Evolutionary conservation across 2,888 invertebrate genomes (phyloP), one percentile per base, ranked within the genome.

Genomic region (Ophioninae sp.): DNA sequence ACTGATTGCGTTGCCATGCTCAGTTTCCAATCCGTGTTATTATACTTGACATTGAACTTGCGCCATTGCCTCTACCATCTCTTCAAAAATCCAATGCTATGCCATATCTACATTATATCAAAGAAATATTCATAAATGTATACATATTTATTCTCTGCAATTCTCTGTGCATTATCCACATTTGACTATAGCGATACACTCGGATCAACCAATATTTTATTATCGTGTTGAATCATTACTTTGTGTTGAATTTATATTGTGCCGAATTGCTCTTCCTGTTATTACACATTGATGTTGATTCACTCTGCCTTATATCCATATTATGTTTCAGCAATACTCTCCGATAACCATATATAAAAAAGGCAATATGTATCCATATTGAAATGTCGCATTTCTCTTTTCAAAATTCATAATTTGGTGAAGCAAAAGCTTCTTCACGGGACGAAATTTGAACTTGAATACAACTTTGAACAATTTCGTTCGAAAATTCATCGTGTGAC

Each of bases 111-210:
- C 3, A 39, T 72, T 39, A 5, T 57, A 59, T 50, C 13, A 23
- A 39, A 17, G 64, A 62, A 67, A 74, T 81, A 81, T 17, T 79
- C 78, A 69, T 3, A 69, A 8, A 30, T 74, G 6, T 69, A 57
- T 74, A 20, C n/a, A 57, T 37, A 62, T 56, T n/a, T 7, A 44
- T 21, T n/a, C n/a, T 5, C 65, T 44, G 59, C 76, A 65, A 80
- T 77, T 69, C 59, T 78, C 69, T 61, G n/a, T 59, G 56, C 10
- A 70, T 50, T 37, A n/a, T 56, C 20, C 30, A 80, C 69, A 50
- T 17, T 50, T 50, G 13, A 13, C 17, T 10, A 2, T 17, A 10
- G 50, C 17, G 6, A 13, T 50, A 50, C 50, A 3, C 17, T 17
- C 17, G 5, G 13, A 13, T 50, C 0, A 5, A 50, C 17, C 50